phyloP scores from a whole-genome alignment of 1,140 invertebrate species.

The Aphis craccivora region DNA sequence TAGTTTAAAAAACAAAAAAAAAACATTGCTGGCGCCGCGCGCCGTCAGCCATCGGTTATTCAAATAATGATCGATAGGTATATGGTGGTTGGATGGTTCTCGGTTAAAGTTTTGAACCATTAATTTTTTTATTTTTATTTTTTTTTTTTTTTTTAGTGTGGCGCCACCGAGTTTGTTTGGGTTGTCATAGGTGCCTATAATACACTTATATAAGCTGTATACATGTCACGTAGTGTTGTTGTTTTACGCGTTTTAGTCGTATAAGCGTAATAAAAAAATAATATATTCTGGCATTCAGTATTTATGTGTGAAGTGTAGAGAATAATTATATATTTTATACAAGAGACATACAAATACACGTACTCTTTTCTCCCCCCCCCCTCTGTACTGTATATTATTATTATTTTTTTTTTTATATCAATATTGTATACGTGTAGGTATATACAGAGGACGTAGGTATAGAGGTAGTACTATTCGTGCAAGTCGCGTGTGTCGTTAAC shows the following conservation, averaged over 20 bases:
- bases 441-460: not conserved
- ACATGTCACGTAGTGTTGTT: not conserved
- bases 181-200: not conserved
- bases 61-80: not conserved
- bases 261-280: constrained; percentile 3
- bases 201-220: not conserved
- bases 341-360: not conserved
- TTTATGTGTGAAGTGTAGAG: not conserved
- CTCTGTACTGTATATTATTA: not conserved
- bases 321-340: constrained; percentile 1
- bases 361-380: not conserved
- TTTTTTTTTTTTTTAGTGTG: not conserved
- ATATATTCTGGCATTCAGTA: not conserved
- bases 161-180: not conserved
- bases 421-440: not conserved
- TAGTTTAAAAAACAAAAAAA: not conserved
- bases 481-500: not conserved
- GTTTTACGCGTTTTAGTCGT: not conserved
- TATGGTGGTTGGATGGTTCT: not conserved
- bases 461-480: not conserved
- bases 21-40: not conserved
- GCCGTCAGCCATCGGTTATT: not conserved
- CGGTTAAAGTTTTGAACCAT: not conserved
- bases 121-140: not conserved
- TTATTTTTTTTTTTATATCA: not conserved